These are phyloP conservation scores for Polyodon spathula DNA, from an alignment of 2,113 vertebrate species.

Conservation along the genomic window DNA sequence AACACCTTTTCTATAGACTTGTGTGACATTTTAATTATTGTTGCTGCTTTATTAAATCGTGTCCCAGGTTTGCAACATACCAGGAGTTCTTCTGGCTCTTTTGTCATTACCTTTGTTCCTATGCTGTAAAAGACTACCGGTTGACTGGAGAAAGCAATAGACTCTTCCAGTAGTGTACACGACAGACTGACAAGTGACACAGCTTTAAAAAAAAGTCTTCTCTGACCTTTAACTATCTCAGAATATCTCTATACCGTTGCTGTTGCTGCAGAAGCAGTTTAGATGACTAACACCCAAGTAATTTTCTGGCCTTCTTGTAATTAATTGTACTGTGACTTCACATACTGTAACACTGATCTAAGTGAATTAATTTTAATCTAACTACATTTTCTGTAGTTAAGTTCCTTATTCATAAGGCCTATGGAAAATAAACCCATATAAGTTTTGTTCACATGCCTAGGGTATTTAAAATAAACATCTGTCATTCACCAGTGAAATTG, in stretches of 20 bases:
- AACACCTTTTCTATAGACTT: slow-evolving; percentile 23
- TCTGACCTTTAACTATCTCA: background rate
- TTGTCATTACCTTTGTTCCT: background rate
- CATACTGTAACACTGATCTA: too few relatives aligned
- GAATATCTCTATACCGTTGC: background rate
- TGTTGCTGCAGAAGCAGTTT: background rate
- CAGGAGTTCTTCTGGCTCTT: background rate
- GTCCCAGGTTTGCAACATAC: background rate
- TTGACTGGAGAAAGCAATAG: background rate
- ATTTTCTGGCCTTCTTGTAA: background rate
- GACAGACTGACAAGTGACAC: background rate
- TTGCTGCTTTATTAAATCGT: slow-evolving; percentile 10
- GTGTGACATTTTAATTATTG: background rate
- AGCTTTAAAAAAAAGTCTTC: background rate
- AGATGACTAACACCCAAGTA: background rate
- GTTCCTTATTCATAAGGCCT: too few relatives aligned
- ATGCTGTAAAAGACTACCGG: background rate
- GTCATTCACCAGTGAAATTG: background rate
- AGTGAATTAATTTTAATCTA: too few relatives aligned
- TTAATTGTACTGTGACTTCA: background rate
- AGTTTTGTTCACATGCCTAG: too few relatives aligned
- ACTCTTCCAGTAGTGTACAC: background rate
- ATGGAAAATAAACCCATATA: too few relatives aligned
- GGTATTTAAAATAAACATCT: too few relatives aligned
- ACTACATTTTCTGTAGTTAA: too few relatives aligned